These are phyloP conservation scores for Saccostrea cuccullata DNA, from an alignment of 1,140 invertebrate genomes.

Conservation along the genomic window DNA sequence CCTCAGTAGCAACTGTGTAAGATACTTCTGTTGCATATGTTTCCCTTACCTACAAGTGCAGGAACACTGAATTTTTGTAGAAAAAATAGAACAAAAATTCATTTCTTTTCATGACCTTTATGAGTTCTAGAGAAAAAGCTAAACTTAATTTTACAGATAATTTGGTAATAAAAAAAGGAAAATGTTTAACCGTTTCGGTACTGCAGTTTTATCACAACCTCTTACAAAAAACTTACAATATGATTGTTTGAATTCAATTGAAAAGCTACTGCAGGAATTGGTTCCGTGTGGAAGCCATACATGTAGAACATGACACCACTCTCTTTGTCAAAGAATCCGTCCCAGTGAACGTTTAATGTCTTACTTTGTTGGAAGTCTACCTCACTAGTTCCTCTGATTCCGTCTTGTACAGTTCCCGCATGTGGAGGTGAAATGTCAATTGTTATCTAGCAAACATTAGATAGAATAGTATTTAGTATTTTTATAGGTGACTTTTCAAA, in stretches of 20 bases:
- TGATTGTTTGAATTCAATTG: not conserved
- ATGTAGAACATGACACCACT: slow-evolving; percentile 65
- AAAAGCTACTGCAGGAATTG: slow-evolving; percentile 48
- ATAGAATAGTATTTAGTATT: no score
- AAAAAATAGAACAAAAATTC: not conserved
- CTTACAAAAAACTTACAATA: not conserved
- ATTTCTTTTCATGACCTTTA: not conserved
- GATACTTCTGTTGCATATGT: slow-evolving; percentile 50
- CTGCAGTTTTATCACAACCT: no score
- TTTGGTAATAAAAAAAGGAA: no score
- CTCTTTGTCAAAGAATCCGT: slow-evolving; percentile 66
- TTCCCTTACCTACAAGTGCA: slow-evolving; percentile 46
- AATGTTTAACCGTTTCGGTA: no score
- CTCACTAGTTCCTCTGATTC: slow-evolving; percentile 52
- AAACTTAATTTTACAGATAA: no score
- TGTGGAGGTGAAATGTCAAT: slow-evolving; percentile 62
- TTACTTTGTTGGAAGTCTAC: slow-evolving; percentile 57
- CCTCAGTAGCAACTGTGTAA: slow-evolving; percentile 42
- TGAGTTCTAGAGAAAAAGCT: no score
- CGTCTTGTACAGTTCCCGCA: slow-evolving; percentile 60
- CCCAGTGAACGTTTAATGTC: slow-evolving; percentile 59
- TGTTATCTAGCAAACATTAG: slow-evolving; percentile 52
- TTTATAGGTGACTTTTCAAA: no score
- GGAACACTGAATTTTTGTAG: not conserved
- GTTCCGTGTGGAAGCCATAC: slow-evolving; percentile 52